These are phyloP conservation scores for Chrysolophus pictus DNA, from an alignment of 2,797 vertebrate genomes.

Conservation along the genomic window DNA sequence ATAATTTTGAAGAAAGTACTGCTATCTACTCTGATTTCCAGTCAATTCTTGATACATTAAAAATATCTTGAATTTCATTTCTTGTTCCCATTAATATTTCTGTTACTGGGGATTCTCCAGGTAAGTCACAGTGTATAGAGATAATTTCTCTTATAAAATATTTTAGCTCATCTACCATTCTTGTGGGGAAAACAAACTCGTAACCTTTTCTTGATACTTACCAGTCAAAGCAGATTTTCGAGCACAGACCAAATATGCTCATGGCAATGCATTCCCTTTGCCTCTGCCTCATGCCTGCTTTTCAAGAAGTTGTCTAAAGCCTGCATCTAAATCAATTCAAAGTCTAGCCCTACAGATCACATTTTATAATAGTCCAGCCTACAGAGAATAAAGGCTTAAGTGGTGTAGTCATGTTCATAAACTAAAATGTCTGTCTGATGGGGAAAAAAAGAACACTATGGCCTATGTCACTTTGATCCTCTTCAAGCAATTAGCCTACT, in stretches of 20 bases:
- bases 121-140: background rate
- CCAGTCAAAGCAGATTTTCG: background rate
- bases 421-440: background rate
- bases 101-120: background rate
- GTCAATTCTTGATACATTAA: background rate
- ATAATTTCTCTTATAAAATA: background rate
- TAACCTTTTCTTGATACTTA: background rate
- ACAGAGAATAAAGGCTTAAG: background rate
- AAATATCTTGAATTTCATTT: background rate
- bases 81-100: background rate
- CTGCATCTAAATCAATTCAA: background rate
- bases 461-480: background rate
- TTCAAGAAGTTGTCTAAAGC: background rate
- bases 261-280: background rate
- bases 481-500: background rate
- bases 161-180: background rate
- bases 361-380: background rate
- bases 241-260: background rate
- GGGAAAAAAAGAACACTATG: background rate
- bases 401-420: background rate
- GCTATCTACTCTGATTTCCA: background rate
- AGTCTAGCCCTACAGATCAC: background rate
- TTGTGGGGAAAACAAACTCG: background rate
- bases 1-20: background rate
- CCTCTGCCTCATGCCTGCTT: background rate